Base-by-base conservation (phyloP, 2,888 invertebrate species). In the Mellilla xanthometata region DNA sequence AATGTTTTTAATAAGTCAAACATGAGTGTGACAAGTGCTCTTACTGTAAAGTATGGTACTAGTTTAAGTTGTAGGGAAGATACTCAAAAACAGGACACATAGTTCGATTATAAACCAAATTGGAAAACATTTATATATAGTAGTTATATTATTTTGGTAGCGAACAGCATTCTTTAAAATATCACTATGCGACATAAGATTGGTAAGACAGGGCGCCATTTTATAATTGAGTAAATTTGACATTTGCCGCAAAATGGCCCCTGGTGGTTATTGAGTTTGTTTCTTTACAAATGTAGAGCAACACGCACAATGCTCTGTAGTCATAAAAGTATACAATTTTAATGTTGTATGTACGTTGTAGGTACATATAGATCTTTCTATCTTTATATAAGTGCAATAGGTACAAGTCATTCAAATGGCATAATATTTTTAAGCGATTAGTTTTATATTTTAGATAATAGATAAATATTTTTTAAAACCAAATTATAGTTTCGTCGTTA, bases 221-320 rank as follows among this genome's bases (percentile, higher is more conserved):
- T n/a, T n/a, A n/a, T n/a, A n/a, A n/a, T n/a, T n/a, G n/a, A n/a
- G n/a, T n/a, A n/a, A n/a, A n/a, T n/a, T n/a, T n/a, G n/a, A n/a
- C n/a, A n/a, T n/a, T n/a, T n/a, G 12, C 28, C 3, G 5, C 15
- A 15, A 15, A 15, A 15, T 3, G 15, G 3, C 15, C 2, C 15
- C 15, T 15, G 15, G 15, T 15, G 15, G 15, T 15, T 15, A 2
- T 2, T 3, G 2, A 3, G 2, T 15, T 5, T 15, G 5, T 15
- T 15, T 15, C 15, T 15, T 15, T 33, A 38, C 47, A 34, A 29
- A 36, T 30, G 4, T 51, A 56, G 76, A 77, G 83, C 74, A 73
- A 67, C 66, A 73, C 80, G 84, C 82, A 82, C 83, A 83, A 67
- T 66, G 73, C 72, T 79, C 68, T 75, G 56, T 75, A 81, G 81